Evolutionary conservation across 2,113 vertebrate genomes (phyloP), one percentile per base, ranked within the genome.

Genomic region (Micronycteris hirsuta): DNA sequence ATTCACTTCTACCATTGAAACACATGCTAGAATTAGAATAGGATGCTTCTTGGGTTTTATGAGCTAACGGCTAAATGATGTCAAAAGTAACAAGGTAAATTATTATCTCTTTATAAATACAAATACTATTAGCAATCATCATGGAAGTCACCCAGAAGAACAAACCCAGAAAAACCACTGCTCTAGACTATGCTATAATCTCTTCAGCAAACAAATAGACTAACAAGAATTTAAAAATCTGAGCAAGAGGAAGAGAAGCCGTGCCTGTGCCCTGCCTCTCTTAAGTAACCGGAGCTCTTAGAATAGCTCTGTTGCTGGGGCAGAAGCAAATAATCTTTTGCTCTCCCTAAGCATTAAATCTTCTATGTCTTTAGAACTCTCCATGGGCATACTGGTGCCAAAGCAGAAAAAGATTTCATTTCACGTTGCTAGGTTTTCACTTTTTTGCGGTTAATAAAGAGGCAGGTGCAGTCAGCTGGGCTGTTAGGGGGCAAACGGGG

Each of bases 341-440:
- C 73, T 92, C 77, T 92, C 77, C 68, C 36, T 45, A 83, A 86
- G 73, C 77, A 89, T 58, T 94, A 74, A 95, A 94, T 89, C 86
- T 91, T 83, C 76, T 63, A 36, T 10, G n/a, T 71, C 43, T 86
- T 92, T 86, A 95, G 81, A 82, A 91, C 82, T 86, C 73, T 95
- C 67, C 31, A 0, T 67, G 74, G 91, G 73, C 73, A 80, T 33
- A 61, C n/a, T 76, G 10, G 49, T 91, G 45, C 85, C 92, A 96
- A 88, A 89, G 56, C 49, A 89, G 22, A 86, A 83, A 93, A 91
- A 96, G 71, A 96, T 97, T 97, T 89, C 80, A 95, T 95, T 94
- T 96, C 43, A 68, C 15, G 63, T 96, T 93, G 82, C 96, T 96
- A 87, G 82, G 87, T 90, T 90, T 94, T 95, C 26, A 78, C 89